These are phyloP conservation scores for Melieria picta DNA, from an alignment of 2,888 invertebrate genomes.

Conservation along the genomic window DNA sequence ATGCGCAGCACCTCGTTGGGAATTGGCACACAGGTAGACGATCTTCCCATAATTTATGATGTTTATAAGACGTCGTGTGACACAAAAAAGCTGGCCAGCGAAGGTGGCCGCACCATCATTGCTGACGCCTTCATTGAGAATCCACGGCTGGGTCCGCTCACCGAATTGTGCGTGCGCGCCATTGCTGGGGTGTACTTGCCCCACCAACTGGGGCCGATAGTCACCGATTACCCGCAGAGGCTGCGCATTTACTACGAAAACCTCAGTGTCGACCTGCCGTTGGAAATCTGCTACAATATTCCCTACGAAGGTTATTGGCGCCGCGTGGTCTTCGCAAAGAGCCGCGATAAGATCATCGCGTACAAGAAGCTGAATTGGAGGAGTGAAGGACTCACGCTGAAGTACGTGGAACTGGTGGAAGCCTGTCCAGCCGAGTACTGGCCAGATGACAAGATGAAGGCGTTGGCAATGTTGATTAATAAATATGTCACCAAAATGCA, in stretches of 20 bases:
- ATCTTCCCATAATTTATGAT: constrained; percentile 43
- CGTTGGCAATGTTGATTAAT: constrained; percentile 46
- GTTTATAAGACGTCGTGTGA: constrained; percentile 49
- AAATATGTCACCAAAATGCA: constrained; percentile 50
- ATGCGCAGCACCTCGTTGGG: constrained; percentile 44
- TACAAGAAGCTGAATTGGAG: constrained; percentile 54
- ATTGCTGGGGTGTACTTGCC: constrained; percentile 48
- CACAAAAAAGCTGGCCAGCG: constrained; percentile 46
- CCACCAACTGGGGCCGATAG: constrained; percentile 35
- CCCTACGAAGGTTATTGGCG: constrained; percentile 54
- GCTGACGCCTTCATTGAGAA: constrained; percentile 53
- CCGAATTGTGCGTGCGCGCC: constrained; percentile 50
- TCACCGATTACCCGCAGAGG: constrained; percentile 45
- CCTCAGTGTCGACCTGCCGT: constrained; percentile 51
- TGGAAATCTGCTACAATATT: constrained; percentile 53
- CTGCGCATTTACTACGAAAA: constrained; percentile 52
- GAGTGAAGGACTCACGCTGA: constrained; percentile 50
- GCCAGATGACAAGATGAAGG: constrained; percentile 51
- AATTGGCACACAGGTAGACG: constrained; percentile 50
- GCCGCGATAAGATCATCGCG: constrained; percentile 45
- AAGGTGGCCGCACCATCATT: constrained; percentile 49
- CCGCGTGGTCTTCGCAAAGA: constrained; percentile 54
- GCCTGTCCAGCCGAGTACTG: constrained; percentile 52
- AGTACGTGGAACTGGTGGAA: constrained; percentile 57
- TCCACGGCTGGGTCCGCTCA: constrained; percentile 46